phyloP scores from a whole-genome alignment of 2,113 vertebrate species.

The Lampris megalopsis region DNA sequence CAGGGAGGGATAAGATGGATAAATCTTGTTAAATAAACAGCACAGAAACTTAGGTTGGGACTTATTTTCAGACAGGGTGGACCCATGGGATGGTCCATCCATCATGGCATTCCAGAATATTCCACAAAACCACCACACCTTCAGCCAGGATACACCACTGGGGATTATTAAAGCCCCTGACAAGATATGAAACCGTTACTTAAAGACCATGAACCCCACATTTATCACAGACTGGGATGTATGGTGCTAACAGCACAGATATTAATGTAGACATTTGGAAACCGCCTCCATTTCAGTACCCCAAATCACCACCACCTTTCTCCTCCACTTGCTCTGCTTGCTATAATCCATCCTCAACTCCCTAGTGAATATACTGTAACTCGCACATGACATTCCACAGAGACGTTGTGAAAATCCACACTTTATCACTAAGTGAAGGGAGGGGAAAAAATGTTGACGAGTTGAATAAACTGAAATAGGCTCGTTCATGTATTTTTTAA shows the following conservation, averaged over 20 bases:
- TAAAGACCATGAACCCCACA: not conserved
- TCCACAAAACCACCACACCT: constrained; percentile 34
- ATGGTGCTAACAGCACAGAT: not conserved
- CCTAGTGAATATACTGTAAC: constrained; percentile 17
- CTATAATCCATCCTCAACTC: constrained; percentile 47
- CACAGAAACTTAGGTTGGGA: constrained; percentile 29
- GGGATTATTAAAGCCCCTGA: too few relatives aligned
- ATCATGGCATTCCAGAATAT: constrained; percentile 48
- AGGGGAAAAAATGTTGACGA: too few relatives aligned
- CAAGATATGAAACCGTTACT: not conserved
- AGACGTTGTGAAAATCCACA: constrained; percentile 34
- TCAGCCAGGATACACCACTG: not conserved
- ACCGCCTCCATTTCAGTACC: constrained; percentile 27
- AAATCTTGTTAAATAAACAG: constrained; percentile 39
- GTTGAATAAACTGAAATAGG: too few relatives aligned
- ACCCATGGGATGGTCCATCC: constrained; percentile 42
- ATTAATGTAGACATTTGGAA: constrained; percentile 43
- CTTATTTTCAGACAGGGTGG: constrained; percentile 49
- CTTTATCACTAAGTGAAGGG: too few relatives aligned
- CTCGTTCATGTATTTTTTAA: too few relatives aligned
- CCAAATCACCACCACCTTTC: constrained; percentile 38
- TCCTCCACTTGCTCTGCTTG: constrained; percentile 14
- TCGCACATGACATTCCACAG: constrained; percentile 44
- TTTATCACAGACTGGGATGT: constrained; percentile 34
- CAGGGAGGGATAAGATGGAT: constrained; percentile 16